Conservation (phyloP, 1,140 invertebrate genomes). For the Radopholus similis region DNA sequence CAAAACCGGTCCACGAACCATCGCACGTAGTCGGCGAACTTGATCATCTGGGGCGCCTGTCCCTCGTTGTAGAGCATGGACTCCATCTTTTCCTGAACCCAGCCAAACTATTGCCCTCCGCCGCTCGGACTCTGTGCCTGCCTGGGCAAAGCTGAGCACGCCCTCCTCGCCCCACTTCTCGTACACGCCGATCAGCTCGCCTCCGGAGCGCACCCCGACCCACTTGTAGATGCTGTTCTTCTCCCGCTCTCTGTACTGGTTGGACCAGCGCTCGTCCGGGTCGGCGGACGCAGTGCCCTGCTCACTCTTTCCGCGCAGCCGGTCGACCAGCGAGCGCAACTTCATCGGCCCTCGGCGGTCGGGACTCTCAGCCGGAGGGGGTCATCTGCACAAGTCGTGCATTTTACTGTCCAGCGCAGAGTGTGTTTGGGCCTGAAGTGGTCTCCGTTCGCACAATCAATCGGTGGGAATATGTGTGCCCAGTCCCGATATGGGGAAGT, state of each 20-base stretch:
- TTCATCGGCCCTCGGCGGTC: too few species aligned
- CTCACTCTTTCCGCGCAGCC: background rate
- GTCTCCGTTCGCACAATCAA: too few species aligned
- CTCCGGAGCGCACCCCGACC: conserved; percentile 63
- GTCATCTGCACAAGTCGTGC: too few species aligned
- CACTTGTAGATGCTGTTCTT: conserved; percentile 63
- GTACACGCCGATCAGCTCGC: conserved; percentile 69
- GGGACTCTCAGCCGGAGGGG: too few species aligned
- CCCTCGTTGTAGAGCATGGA: conserved; percentile 82
- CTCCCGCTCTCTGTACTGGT: conserved; percentile 62
- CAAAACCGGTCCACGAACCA: too few species aligned
- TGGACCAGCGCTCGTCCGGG: conserved; percentile 63
- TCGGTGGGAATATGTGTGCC: too few species aligned
- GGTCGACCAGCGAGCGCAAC: background rate
- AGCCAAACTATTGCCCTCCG: background rate
- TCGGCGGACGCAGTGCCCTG: conserved; percentile 37
- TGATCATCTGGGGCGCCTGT: conserved; percentile 75
- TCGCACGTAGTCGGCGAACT: conserved; percentile 79
- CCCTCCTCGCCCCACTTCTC: conserved; percentile 67
- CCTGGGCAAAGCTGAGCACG: conserved; percentile 77
- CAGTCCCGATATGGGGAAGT: too few species aligned
- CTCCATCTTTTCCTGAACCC: conserved; percentile 73
- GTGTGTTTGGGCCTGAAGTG: too few species aligned
- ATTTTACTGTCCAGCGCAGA: too few species aligned
- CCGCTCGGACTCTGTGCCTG: background rate